phyloP scores from a whole-genome alignment of 1,140 invertebrate genomes.

The Cydia pomonella region DNA sequence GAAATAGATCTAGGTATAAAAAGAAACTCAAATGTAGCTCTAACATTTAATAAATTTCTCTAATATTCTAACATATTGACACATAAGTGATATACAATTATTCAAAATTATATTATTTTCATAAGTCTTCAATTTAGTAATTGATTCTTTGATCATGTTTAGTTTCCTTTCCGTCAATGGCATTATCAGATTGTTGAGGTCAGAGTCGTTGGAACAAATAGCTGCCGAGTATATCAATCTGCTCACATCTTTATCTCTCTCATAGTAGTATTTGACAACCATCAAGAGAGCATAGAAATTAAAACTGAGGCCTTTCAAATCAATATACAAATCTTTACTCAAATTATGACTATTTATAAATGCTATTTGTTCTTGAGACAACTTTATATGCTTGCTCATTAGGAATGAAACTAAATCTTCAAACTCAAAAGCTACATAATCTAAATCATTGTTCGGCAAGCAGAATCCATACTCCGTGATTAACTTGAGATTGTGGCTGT shows the following conservation, averaged over 20 bases:
- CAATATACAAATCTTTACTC: constrained; percentile 80
- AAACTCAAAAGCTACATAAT: constrained; percentile 81
- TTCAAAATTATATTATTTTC: constrained; percentile 60
- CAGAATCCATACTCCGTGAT: constrained; percentile 88
- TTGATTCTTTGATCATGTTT: constrained; percentile 49
- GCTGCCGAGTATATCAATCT: constrained; percentile 70
- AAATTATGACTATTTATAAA: constrained; percentile 79
- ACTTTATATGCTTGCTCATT: constrained; percentile 48
- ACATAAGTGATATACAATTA: constrained; percentile 71
- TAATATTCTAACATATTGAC: constrained; percentile 70
- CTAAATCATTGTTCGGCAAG: constrained; percentile 83
- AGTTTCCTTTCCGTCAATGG: constrained; percentile 64
- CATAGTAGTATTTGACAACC: constrained; percentile 70
- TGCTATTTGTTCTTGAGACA: constrained; percentile 65
- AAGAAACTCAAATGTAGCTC: constrained; percentile 32
- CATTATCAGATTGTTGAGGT: constrained; percentile 68
- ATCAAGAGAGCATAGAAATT: constrained; percentile 75
- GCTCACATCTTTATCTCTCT: constrained; percentile 61
- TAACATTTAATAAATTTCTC: constrained; percentile 77
- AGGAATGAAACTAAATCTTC: constrained; percentile 67
- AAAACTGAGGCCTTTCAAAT: constrained; percentile 81
- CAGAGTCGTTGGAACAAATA: constrained; percentile 62
- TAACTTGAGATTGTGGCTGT: constrained; percentile 86
- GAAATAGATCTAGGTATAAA: background rate
- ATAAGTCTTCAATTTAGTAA: constrained; percentile 58